Conservation (phyloP, 2,113 vertebrate species). For the Forbesichthys agassizii region DNA sequence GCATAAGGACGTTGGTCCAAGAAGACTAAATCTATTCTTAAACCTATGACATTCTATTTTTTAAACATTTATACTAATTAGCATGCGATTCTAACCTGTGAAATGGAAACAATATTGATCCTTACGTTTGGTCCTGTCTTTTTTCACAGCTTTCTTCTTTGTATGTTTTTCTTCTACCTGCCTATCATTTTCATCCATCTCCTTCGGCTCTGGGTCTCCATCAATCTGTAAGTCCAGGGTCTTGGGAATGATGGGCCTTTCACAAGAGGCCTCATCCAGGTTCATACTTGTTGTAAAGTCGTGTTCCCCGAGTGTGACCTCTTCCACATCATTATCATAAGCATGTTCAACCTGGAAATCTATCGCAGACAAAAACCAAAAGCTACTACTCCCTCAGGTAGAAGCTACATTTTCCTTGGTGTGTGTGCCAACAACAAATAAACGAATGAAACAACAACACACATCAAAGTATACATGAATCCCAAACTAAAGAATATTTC, state of each 20-base stretch:
- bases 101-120: background rate
- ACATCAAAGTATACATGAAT: no score
- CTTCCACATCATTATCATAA: slow-evolving; percentile 75
- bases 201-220: slow-evolving; percentile 30
- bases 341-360: slow-evolving; percentile 68
- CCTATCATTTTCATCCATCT: slow-evolving; percentile 26
- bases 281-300: slow-evolving; percentile 16
- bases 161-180: slow-evolving; percentile 44
- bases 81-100: background rate
- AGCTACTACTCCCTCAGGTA: no score
- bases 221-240: slow-evolving; percentile 57
- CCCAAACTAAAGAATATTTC: no score
- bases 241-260: slow-evolving; percentile 42
- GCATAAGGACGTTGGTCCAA: no score
- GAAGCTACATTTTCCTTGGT: no score
- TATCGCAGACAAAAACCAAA: slow-evolving; percentile 14
- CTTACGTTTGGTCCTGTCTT: slow-evolving; percentile 64
- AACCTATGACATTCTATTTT: no score
- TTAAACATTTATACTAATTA: no score
- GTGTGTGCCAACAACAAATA: background rate
- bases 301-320: slow-evolving; percentile 70
- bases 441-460: background rate
- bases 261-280: slow-evolving; percentile 32
- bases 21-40: no score
- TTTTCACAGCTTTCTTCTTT: slow-evolving; percentile 66